Conservation (phyloP, 2,113 vertebrate genomes). For the Eretmochelys imbricata region DNA sequence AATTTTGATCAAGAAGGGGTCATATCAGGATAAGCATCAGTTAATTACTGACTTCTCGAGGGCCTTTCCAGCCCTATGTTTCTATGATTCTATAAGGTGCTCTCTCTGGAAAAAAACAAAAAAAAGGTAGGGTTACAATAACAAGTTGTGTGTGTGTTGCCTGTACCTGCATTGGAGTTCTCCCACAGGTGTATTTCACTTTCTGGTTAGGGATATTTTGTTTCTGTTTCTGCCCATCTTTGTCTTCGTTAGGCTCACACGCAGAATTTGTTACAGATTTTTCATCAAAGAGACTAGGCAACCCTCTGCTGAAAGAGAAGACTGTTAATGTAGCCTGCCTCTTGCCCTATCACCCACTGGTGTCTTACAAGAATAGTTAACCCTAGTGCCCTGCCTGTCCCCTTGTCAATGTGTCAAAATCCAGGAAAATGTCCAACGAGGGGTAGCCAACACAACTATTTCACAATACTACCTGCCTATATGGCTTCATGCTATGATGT, state of each 20-base stretch:
- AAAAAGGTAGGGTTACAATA: neutral
- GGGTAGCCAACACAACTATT: neutral
- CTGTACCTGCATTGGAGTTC: slow-evolving; percentile 22
- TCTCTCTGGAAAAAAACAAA: neutral
- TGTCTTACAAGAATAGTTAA: neutral
- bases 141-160: neutral
- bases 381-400: neutral
- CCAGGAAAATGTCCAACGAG: neutral
- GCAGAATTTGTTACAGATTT: neutral
- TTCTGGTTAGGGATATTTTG: slow-evolving; percentile 1
- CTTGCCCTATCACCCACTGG: neutral
- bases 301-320: slow-evolving; percentile 35
- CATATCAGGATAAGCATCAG: neutral
- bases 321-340: fast-evolving
- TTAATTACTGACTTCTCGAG: neutral
- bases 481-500: neutral
- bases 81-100: neutral
- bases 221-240: neutral
- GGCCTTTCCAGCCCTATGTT: neutral
- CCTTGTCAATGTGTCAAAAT: neutral
- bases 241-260: neutral
- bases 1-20: neutral
- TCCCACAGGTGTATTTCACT: neutral
- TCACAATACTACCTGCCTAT: neutral
- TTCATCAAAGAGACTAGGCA: slow-evolving; percentile 50